Conservation (phyloP, 2,888 invertebrate species). For the Amitus sp. region DNA sequence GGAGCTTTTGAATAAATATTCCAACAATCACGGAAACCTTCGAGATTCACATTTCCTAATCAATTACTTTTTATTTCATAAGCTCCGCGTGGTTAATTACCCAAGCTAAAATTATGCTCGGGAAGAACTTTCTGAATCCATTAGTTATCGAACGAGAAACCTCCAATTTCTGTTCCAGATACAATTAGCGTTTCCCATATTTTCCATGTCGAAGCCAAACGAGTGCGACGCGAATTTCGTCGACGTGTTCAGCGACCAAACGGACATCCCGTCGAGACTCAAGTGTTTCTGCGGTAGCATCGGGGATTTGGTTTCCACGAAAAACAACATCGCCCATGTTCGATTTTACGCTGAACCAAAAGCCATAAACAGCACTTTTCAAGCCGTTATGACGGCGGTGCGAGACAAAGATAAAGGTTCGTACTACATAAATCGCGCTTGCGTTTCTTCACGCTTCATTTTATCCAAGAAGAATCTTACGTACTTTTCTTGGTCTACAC, state of each 20-base stretch:
- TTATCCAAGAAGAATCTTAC: not conserved
- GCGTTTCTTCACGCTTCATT: not conserved
- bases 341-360: constrained; percentile 77
- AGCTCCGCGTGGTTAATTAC: too few relatives aligned
- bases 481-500: too few relatives aligned
- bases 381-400: constrained; percentile 80
- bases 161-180: constrained; percentile 67
- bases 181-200: constrained; percentile 74
- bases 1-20: too few relatives aligned
- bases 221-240: constrained; percentile 83
- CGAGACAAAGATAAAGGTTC: constrained; percentile 70
- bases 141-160: not conserved
- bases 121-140: too few relatives aligned
- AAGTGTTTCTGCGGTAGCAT: constrained; percentile 88
- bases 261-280: constrained; percentile 69
- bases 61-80: too few relatives aligned
- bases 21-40: too few relatives aligned
- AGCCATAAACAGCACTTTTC: constrained; percentile 74
- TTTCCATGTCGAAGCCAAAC: constrained; percentile 77
- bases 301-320: constrained; percentile 79
- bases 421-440: too few relatives aligned
- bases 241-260: constrained; percentile 71
- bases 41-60: too few relatives aligned
- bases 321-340: constrained; percentile 77
- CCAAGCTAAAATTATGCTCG: too few relatives aligned